Percentiles rank a stretch among this genome's conserved stretches.
Conservation (phyloP, 2,888 invertebrate genomes). For the Mythimna vitellina region DNA sequence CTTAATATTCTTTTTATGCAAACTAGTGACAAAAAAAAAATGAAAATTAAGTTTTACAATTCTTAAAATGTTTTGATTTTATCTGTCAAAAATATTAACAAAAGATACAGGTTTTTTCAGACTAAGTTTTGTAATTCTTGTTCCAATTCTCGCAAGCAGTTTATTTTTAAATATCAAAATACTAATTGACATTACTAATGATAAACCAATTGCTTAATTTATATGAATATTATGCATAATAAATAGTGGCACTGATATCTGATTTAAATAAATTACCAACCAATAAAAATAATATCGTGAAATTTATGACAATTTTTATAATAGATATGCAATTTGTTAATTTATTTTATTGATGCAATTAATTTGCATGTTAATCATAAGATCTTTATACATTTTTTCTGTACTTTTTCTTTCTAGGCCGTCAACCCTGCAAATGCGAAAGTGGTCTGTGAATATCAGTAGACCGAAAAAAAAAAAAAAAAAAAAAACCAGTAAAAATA, state of each 20-base stretch:
- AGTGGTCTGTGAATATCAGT: slow-evolving; percentile 45
- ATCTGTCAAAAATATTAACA: background rate
- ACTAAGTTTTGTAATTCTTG: background rate
- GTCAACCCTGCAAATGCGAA: slow-evolving; percentile 44
- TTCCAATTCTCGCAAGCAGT: background rate
- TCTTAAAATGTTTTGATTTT: background rate
- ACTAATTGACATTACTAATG: background rate
- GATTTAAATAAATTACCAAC: slow-evolving; percentile 34
- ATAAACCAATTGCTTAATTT: slow-evolving; percentile 13
- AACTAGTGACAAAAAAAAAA: background rate
- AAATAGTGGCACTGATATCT: background rate
- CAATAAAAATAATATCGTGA: slow-evolving; percentile 14
- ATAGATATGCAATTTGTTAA: slow-evolving; percentile 7
- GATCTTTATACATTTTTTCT: background rate
- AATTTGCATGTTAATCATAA: slow-evolving; percentile 21
- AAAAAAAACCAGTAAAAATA: too few relatives aligned
- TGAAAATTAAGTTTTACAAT: background rate
- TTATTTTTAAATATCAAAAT: slow-evolving; percentile 11
- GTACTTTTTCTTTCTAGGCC: background rate
- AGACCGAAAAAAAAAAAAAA: too few relatives aligned
- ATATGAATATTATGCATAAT: slow-evolving; percentile 21
- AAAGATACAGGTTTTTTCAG: background rate
- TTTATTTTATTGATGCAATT: slow-evolving; percentile 14
- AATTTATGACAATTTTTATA: background rate
- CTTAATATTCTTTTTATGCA: background rate